phyloP scores from a whole-genome alignment of 2,888 invertebrate species.

The Lamproptera curius region DNA sequence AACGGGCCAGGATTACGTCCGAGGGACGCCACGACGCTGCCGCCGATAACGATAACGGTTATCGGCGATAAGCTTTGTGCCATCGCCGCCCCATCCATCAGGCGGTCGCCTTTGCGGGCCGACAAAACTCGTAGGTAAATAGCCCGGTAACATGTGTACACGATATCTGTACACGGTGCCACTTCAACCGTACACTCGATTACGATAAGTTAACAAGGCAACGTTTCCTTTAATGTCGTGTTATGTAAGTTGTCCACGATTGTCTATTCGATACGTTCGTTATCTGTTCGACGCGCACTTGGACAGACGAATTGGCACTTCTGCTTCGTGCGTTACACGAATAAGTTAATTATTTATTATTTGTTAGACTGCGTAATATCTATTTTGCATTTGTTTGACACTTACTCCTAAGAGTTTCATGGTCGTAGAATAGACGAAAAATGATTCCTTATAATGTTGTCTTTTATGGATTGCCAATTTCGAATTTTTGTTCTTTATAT shows the following conservation, averaged over 20 bases:
- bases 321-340: no score
- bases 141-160: constrained; percentile 66
- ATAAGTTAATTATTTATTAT: no score
- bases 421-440: no score
- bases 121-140: constrained; percentile 59
- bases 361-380: no score
- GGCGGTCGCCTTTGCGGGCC: constrained; percentile 61
- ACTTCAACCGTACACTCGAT: constrained; percentile 59
- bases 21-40: constrained; percentile 38
- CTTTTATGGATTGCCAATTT: no score
- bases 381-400: no score
- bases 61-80: constrained; percentile 70
- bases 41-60: constrained; percentile 55
- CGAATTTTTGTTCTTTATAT: no score
- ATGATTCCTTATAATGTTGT: no score
- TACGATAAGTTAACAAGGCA: constrained; percentile 50
- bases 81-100: constrained; percentile 74
- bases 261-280: no score
- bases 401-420: no score
- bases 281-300: constrained; percentile 29
- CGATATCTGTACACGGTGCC: constrained; percentile 61
- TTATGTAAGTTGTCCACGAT: constrained; percentile 40
- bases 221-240: constrained; percentile 57
- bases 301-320: constrained; percentile 12
- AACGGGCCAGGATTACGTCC: constrained; percentile 60